Evolutionary conservation across 2,888 invertebrate genomes (phyloP).

Genomic region (Hydroisotoma schaefferi): DNA sequence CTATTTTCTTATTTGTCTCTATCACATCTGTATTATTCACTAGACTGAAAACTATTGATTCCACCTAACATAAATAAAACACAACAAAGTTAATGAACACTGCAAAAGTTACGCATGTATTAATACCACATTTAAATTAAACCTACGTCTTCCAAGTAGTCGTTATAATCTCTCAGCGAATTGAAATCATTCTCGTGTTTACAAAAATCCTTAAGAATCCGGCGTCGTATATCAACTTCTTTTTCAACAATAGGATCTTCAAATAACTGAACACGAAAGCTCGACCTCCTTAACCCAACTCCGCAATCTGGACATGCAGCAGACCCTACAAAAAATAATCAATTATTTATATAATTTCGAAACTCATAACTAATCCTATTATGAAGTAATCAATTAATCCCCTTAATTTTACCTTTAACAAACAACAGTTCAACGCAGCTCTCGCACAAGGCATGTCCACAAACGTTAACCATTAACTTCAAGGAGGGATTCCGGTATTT

Average conservation of each 20-base stretch:
- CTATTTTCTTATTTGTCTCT: slow-evolving; percentile 82
- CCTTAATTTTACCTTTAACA: slow-evolving; percentile 90
- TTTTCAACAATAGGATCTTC: slow-evolving; percentile 96
- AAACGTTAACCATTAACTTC: slow-evolving; percentile 96
- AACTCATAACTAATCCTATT: not conserved
- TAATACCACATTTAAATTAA: not conserved
- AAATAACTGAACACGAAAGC: slow-evolving; percentile 90
- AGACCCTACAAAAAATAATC: slow-evolving; percentile 61
- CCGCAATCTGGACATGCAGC: slow-evolving; percentile 93
- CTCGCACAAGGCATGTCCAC: slow-evolving; percentile 96
- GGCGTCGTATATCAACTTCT: slow-evolving; percentile 90
- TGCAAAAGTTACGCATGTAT: not conserved
- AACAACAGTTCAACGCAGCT: slow-evolving; percentile 95
- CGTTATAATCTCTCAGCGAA: slow-evolving; percentile 79
- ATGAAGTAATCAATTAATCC: no score
- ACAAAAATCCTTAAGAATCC: slow-evolving; percentile 82
- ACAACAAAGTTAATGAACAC: not conserved
- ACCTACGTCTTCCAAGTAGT: slow-evolving; percentile 80
- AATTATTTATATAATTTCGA: not conserved
- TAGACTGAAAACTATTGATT: slow-evolving; percentile 85
- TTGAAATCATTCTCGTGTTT: slow-evolving; percentile 92
- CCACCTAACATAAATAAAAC: slow-evolving; percentile 57
- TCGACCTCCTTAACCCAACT: slow-evolving; percentile 78
- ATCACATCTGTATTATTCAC: slow-evolving; percentile 83
- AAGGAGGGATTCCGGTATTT: slow-evolving; percentile 95